Evolutionary conservation across 2,113 vertebrate genomes (phyloP), one percentile per base, ranked within the genome.

Genomic region (Lepidothrix coronata): DNA sequence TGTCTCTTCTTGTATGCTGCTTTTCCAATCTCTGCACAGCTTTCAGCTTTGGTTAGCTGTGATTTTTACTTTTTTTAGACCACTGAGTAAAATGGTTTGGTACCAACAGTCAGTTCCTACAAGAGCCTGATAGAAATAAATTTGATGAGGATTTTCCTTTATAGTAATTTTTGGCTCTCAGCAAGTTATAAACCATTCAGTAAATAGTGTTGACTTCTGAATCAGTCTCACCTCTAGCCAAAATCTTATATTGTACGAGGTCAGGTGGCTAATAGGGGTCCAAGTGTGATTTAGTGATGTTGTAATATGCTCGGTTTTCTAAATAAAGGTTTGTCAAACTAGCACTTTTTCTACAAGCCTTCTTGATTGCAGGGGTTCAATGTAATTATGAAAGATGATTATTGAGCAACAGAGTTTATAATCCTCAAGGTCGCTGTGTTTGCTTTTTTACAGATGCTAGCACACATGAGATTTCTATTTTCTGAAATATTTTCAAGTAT

Each of bases 281-380:
- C 71, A 48, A 28, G 55, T 63, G 5, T 84, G 83, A 84, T 89
- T 91, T 77, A 84, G 48, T 28, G 65, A 66, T 67, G 79, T 15
- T 88, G 71, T 91, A 86, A 67, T 81, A 39, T 4, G 12, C 83
- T 74, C 39, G 6, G 48, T 0, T 84, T 91, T 92, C 89, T 95
- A 92, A 96, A 95, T 86, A 93, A 94, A 91, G 79, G 20, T 89
- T 93, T 93, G 83, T 81, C 86, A 93, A 71, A 89, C 72, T 70
- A 67, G 91, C 76, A 28, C 71, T 96, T 96, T 94, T 67, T 43
- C 73, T 91, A 81, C 86, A 89, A 89, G 71, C 81, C 51, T 68
- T 21, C 51, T 91, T 92, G 92, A 93, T 95, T 97, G 95, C 80
- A 71, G 61, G 65, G 14, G 19, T 91, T 95, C 73, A 62, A 3